Evolutionary conservation across 2,888 invertebrate species (phyloP), one percentile per base, ranked within the genome.

Genomic region (Eupeodes luniger): DNA sequence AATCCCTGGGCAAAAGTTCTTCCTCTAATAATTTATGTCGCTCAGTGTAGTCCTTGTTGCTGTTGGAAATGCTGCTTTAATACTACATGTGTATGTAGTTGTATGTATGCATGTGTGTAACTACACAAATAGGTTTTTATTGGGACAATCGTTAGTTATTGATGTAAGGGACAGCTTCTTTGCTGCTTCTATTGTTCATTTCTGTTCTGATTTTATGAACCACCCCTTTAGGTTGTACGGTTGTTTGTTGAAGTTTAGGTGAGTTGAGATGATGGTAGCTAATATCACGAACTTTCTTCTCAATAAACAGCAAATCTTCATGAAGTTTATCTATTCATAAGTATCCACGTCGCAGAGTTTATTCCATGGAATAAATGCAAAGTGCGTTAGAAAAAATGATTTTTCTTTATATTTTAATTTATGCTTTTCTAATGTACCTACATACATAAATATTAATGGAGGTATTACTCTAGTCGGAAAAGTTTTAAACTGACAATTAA

Each of bases 91-190:
- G 40, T 40, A 5, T 9, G 40, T 40, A 27, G 27, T 40, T 40
- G 40, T 40, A 40, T 6, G 34, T 7, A 14, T 59, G 19, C 19
- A 19, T 19, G 19, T 19, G 19, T 19, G 19, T 19, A 19, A 19
- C 19, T 19, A n/a, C 1, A 34, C 34, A 59, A 2, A 16, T 55
- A 12, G 11, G 11, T 55, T 87, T 87, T 84, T 84, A 87, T 84
- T 81, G 72, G 74, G 80, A 81, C 87, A 87, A 87, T 87, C 80
- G 87, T 87, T 84, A 87, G 87, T 84, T 87, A 84, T 80, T 87
- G 87, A 87, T 87, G 80, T 76, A 82, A 78, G 67, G 74, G 78
- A 74, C 55, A 82, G 78, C 75, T 79, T 82, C 69, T 74, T 27
- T 82, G 67, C 82, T 78, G 78, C 69, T 85, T 79, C 79, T 55